Evolutionary conservation across 2,888 invertebrate genomes (phyloP).

Genomic region (Odontothrips loti): DNA sequence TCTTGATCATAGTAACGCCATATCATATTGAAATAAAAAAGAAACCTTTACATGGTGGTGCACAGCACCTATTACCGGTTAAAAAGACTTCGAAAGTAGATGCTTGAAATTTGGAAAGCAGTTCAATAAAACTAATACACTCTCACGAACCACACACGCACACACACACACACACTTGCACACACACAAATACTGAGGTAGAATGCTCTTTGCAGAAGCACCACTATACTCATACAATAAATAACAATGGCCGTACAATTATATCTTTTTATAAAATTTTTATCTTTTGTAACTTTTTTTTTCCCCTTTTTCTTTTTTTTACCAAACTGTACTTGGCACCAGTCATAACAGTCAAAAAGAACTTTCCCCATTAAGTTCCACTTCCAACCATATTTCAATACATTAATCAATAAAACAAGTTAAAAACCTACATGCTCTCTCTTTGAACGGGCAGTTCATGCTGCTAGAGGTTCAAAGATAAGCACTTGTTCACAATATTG

Average conservation of each 20-base stretch:
- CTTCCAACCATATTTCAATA: not conserved
- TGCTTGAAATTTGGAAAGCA: not conserved
- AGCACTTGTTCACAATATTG: not conserved
- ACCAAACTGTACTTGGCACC: not conserved
- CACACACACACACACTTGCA: not conserved
- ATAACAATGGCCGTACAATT: not conserved
- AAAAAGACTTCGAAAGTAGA: not conserved
- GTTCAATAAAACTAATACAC: not conserved
- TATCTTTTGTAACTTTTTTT: not conserved
- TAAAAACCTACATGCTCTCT: not conserved
- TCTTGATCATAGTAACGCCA: not conserved
- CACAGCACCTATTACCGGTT: not conserved
- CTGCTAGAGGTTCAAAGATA: not conserved
- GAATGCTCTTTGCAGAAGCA: not conserved
- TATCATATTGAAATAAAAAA: not conserved
- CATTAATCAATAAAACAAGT: not conserved
- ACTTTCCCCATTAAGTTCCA: not conserved
- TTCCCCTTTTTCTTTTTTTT: not conserved
- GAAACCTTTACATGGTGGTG: not conserved
- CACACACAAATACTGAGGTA: not conserved
- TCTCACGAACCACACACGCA: not conserved
- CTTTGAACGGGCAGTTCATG: not conserved
- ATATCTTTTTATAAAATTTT: conserved; percentile 6
- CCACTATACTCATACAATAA: not conserved
- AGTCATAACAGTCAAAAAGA: not conserved